These are phyloP conservation scores for Tribolium castaneum DNA, from an alignment of 1,140 invertebrate genomes.

Conservation along the genomic window DNA sequence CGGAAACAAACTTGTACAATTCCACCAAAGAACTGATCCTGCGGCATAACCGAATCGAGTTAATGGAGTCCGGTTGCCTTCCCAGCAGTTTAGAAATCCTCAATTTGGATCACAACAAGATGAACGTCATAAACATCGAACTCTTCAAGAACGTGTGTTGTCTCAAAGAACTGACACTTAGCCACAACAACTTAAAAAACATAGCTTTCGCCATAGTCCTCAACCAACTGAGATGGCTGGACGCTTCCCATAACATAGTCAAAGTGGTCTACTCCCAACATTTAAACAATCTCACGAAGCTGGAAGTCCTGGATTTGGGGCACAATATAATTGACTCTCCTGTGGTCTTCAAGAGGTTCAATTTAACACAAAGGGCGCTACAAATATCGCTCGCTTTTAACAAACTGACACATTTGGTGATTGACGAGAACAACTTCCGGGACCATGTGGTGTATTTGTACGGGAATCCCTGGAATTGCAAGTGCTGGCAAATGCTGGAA, in stretches of 20 bases:
- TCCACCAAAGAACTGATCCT: not conserved
- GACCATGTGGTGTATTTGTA: constrained; percentile 3
- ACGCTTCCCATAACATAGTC: not conserved
- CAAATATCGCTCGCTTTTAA: constrained; percentile 9
- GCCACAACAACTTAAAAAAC: not conserved
- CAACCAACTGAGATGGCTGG: not conserved
- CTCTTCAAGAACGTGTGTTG: not conserved
- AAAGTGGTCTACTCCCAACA: not conserved
- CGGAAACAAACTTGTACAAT: not conserved
- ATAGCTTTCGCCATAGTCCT: not conserved
- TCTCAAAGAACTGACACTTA: not conserved
- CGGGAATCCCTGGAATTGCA: constrained; percentile 4
- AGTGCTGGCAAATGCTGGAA: not conserved
- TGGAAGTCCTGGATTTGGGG: constrained; percentile 3
- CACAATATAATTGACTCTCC: not conserved
- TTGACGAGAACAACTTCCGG: not conserved
- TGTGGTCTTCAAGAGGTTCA: not conserved
- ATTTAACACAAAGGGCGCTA: not conserved
- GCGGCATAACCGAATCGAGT: not conserved
- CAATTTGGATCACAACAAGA: constrained; percentile 4
- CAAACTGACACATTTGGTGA: not conserved
- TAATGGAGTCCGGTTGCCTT: not conserved
- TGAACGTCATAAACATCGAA: not conserved
- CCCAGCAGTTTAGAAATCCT: constrained; percentile 16
- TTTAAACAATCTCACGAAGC: not conserved